These are phyloP conservation scores for Acanthaster planci DNA, from an alignment of 35 echinoderm and acorn worm genomes.

Conservation along the genomic window DNA sequence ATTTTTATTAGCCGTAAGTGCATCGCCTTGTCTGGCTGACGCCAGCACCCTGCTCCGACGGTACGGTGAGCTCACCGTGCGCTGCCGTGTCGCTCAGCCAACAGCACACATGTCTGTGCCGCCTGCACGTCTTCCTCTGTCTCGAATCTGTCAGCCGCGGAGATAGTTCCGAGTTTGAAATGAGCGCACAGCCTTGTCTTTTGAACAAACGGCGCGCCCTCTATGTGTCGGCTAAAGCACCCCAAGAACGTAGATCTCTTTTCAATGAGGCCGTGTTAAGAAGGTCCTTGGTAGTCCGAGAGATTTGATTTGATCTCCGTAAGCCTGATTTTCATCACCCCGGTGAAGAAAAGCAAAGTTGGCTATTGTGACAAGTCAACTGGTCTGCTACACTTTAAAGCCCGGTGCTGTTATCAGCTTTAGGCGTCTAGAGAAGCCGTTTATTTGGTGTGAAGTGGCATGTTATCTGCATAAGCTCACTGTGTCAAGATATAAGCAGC, in stretches of 20 bases:
- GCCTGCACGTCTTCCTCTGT: not conserved
- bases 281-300: not conserved
- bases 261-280: not conserved
- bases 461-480: not conserved
- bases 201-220: not conserved
- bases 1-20: constrained; percentile 30
- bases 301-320: not conserved
- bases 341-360: constrained; percentile 2
- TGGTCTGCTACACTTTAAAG: too few relatives aligned
- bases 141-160: not conserved
- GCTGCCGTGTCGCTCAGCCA: not conserved
- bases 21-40: constrained; percentile 5
- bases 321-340: constrained; percentile 10
- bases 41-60: not conserved
- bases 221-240: not conserved
- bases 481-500: not conserved
- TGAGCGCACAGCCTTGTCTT: not conserved
- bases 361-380: too few relatives aligned
- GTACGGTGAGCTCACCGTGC: not conserved
- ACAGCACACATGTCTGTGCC: not conserved
- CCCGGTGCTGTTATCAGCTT: not conserved
- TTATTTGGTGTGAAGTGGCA: constrained; percentile 15
- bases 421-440: not conserved
- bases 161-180: constrained; percentile 22
- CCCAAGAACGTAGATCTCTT: too few relatives aligned